These are phyloP conservation scores for Poecilia velifera DNA, from an alignment of 2,797 vertebrate species.

Conservation along the genomic window DNA sequence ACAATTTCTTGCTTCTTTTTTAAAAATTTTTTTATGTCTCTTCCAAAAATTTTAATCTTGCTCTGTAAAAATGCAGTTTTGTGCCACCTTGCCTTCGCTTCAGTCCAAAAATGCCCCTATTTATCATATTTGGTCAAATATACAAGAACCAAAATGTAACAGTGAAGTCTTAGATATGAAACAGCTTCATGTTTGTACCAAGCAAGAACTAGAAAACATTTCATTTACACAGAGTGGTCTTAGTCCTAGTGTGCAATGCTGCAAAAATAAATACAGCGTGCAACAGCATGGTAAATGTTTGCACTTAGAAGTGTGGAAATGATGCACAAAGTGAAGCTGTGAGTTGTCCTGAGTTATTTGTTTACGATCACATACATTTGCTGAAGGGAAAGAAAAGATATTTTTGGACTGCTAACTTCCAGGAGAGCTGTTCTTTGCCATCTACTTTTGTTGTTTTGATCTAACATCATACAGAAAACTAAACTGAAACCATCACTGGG, in stretches of 20 bases:
- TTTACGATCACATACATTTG: not conserved
- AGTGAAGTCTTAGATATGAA: not conserved
- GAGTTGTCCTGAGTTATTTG: not conserved
- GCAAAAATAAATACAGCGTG: not conserved
- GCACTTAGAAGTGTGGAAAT: not conserved
- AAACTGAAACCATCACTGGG: not conserved
- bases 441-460: not conserved
- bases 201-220: not conserved
- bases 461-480: not conserved
- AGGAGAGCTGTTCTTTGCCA: not conserved
- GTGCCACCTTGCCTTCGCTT: not conserved
- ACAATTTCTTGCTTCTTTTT: not conserved
- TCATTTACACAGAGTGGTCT: not conserved
- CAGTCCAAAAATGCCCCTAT: not conserved
- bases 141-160: not conserved
- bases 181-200: not conserved
- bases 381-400: not conserved
- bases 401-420: not conserved
- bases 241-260: not conserved
- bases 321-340: not conserved
- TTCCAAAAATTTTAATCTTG: not conserved
- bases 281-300: conserved; percentile 1
- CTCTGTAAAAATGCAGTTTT: not conserved
- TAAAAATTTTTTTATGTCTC: not conserved
- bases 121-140: not conserved